Evolutionary conservation across 1,140 invertebrate species (phyloP), one percentile per base, ranked within the genome.

Genomic region (Dermatophagoides farinae): DNA sequence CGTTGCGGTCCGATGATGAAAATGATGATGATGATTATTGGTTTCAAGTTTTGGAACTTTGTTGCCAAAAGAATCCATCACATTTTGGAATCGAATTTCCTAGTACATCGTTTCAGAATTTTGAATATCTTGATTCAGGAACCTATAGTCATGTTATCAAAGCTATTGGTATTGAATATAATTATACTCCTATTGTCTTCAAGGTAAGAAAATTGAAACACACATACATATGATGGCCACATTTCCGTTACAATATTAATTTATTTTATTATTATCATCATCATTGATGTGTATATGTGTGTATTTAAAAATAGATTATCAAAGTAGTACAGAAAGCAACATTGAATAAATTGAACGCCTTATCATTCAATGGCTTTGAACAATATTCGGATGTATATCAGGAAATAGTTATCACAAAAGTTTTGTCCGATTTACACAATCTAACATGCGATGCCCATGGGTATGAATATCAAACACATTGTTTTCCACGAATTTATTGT

Each of bases 81-180:
- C 58, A 46, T 43, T 60, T 60, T 60, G 58, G 46, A 23, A 12
- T 60, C 9, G 43, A 60, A 38, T 60, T 49, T 60, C 46, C 58
- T 1, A 49, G 44, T 41, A 23, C 12, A 11, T 25, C 41, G 1
- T 60, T 22, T 31, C 9, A 39, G 6, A 49, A 60, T 18, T 52
- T 60, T 37, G 43, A 60, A 25, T 47, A 46, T 23, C 16, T 60
- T 16, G 58, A 60, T 23, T 49, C 43, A 16, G 58, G 58, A 12
- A 49, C 58, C 1, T 60, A 60, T 52, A 60, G 58, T 50, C 58
- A 49, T 14, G 58, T 60, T 8, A 60, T 47, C 12, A 60, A 60
- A 43, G 58, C 43, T 12, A 18, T 4, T 41, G 46, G 6, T 25
- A 18, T 16, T 49, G 6, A 47, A 50, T 25, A 47, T 12, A 41